phyloP scores from a whole-genome alignment of 2,797 vertebrate genomes.

The Semaprochilodus insignis region DNA sequence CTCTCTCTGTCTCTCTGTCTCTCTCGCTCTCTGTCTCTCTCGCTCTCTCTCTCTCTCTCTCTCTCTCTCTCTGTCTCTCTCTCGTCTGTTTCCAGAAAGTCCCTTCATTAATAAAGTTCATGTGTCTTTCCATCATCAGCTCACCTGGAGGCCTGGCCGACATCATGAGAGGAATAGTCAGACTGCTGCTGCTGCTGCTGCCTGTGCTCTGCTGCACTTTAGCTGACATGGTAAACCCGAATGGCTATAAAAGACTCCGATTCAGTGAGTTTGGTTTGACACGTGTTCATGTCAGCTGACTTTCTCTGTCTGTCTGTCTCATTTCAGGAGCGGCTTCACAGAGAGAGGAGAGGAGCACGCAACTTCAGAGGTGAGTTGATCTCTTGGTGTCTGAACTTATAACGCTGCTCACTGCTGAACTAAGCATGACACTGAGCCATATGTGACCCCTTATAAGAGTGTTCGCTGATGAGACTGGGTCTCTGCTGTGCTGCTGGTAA shows the following conservation, averaged over 20 bases:
- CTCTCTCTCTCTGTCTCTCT: neutral
- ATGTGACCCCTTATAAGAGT: neutral
- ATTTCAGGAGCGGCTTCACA: conserved; percentile 33
- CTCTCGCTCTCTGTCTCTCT: too few relatives aligned
- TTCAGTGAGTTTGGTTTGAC: neutral
- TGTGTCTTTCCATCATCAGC: conserved; percentile 23
- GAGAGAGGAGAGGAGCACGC: conserved; percentile 49
- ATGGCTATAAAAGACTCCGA: neutral
- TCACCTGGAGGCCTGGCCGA: neutral
- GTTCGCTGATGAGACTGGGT: too few relatives aligned
- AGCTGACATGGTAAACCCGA: conserved; percentile 40
- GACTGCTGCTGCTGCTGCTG: conserved; percentile 40
- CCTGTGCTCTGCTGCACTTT: conserved; percentile 28
- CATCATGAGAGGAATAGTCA: conserved; percentile 37
- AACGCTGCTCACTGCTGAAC: neutral
- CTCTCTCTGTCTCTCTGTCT: too few relatives aligned
- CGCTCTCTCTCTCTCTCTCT: too few relatives aligned
- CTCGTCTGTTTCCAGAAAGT: neutral
- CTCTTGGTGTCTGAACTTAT: neutral
- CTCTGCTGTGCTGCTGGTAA: too few relatives aligned
- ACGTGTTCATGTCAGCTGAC: too few relatives aligned
- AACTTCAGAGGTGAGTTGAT: conserved; percentile 39
- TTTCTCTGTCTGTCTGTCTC: neutral
- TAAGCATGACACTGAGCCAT: too few relatives aligned
- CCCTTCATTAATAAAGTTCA: neutral